Percentiles rank a stretch among this genome's conserved stretches.
Evolutionary conservation across 2,888 invertebrate species (phyloP).

Genomic region (Gastracanthus pulcherrimus): DNA sequence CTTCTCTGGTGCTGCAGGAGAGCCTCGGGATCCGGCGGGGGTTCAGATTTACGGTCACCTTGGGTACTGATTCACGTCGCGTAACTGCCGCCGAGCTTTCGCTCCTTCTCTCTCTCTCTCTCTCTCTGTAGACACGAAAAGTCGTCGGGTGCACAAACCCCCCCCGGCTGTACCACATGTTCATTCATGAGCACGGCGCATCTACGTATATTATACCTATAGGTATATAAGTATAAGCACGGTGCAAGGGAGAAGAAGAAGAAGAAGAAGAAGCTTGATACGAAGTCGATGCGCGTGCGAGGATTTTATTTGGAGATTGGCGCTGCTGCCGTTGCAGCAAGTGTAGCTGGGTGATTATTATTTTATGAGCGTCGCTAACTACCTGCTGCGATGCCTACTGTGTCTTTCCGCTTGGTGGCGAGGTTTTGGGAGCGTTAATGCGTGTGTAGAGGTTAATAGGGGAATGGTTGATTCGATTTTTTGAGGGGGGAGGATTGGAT

Average conservation of each 20-base stretch:
- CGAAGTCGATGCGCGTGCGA: background rate
- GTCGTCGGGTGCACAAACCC: slow-evolving; percentile 38
- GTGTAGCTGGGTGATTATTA: slow-evolving; percentile 36
- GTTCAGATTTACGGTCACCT: slow-evolving; percentile 77
- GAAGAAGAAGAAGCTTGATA: background rate
- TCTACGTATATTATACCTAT: background rate
- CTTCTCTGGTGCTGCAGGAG: slow-evolving; percentile 34
- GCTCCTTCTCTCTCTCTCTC: slow-evolving; percentile 11
- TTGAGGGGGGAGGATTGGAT: background rate
- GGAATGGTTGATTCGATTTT: background rate
- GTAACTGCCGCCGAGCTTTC: slow-evolving; percentile 63
- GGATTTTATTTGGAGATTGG: slow-evolving; percentile 1
- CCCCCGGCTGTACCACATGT: slow-evolving; percentile 69
- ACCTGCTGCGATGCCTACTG: background rate
- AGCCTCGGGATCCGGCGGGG: slow-evolving; percentile 55
- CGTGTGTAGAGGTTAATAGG: background rate
- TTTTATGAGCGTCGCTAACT: slow-evolving; percentile 47
- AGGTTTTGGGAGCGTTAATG: background rate
- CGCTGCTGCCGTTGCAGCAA: no score
- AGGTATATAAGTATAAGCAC: no score
- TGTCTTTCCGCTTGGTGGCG: background rate
- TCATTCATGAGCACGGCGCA: slow-evolving; percentile 64
- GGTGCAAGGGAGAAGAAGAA: background rate
- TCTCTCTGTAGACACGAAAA: slow-evolving; percentile 54
- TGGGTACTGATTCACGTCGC: slow-evolving; percentile 76